A percentile compares a stretch with the other conserved stretches of the same genome.
phyloP scores from a whole-genome alignment of 1,140 invertebrate genomes.

The Trichonephila clavipes region DNA sequence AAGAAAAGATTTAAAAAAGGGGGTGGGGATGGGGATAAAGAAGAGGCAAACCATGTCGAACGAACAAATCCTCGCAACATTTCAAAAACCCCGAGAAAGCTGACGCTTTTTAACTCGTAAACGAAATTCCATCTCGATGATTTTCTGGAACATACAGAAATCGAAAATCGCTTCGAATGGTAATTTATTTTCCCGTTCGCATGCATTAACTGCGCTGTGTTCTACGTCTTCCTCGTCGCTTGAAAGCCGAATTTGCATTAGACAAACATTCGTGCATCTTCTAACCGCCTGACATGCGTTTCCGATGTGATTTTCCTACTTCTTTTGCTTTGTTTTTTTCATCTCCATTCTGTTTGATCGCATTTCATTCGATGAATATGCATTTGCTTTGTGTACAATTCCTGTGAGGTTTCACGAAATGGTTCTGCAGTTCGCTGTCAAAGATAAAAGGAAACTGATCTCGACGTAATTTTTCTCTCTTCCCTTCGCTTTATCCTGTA shows the following conservation, averaged over 20 bases:
- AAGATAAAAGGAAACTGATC: slow-evolving; percentile 43
- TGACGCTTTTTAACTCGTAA: not conserved
- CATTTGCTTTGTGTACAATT: slow-evolving; percentile 48
- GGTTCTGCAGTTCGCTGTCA: not conserved
- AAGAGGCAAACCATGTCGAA: not conserved
- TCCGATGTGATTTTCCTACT: not conserved
- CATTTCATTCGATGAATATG: slow-evolving; percentile 47
- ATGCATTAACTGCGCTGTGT: not conserved
- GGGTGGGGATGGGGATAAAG: not conserved
- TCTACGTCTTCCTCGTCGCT: not conserved
- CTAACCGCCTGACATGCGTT: slow-evolving; percentile 22
- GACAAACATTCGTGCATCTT: slow-evolving; percentile 20
- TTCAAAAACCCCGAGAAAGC: not conserved
- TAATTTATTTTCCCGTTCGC: slow-evolving; percentile 24
- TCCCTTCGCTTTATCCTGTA: not conserved
- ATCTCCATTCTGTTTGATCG: slow-evolving; percentile 40
- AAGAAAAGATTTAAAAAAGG: not conserved
- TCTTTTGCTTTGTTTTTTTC: slow-evolving; percentile 21
- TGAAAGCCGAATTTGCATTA: slow-evolving; percentile 38
- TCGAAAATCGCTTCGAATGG: slow-evolving; percentile 21
- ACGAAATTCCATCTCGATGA: not conserved
- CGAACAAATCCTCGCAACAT: not conserved
- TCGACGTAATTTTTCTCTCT: not conserved
- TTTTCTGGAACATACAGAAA: not conserved
- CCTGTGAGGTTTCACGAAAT: slow-evolving; percentile 36